Conservation (phyloP, 2,797 vertebrate genomes). For the Gymnopithys bicolor region DNA sequence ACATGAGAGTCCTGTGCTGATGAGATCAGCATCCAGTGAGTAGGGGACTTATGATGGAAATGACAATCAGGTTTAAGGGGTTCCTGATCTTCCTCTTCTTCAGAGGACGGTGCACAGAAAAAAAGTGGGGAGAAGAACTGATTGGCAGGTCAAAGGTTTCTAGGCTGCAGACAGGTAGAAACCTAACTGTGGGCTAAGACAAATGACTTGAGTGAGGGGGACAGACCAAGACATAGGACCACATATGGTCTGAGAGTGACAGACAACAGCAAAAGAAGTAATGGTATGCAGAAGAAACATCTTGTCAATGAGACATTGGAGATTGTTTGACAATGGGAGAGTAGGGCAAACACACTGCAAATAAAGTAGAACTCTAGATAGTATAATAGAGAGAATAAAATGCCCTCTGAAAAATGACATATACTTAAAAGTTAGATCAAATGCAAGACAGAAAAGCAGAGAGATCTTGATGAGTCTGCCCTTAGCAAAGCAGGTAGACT, state of each 20-base stretch:
- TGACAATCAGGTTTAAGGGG: neutral
- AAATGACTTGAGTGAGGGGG: neutral
- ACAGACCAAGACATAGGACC: neutral
- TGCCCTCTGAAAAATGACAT: neutral
- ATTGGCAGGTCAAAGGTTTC: neutral
- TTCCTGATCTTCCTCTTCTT: neutral
- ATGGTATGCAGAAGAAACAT: neutral
- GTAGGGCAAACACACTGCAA: neutral
- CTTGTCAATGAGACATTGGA: neutral
- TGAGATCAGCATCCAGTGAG: neutral
- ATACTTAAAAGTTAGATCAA: neutral
- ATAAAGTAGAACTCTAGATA: neutral
- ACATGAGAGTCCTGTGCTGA: neutral
- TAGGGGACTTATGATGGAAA: neutral
- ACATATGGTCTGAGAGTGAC: neutral
- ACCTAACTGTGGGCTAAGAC: neutral
- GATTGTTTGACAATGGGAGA: neutral
- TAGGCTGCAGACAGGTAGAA: neutral
- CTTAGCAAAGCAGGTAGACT: neutral
- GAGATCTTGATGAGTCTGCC: neutral
- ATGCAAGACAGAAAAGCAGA: neutral
- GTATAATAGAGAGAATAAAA: slow-evolving; percentile 1
- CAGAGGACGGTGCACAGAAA: neutral
- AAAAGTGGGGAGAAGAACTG: neutral
- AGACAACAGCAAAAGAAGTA: neutral